Percentiles rank a stretch among this genome's conserved stretches.
Conservation (phyloP, 1,140 invertebrate genomes). For the Mercenaria mercenaria region DNA sequence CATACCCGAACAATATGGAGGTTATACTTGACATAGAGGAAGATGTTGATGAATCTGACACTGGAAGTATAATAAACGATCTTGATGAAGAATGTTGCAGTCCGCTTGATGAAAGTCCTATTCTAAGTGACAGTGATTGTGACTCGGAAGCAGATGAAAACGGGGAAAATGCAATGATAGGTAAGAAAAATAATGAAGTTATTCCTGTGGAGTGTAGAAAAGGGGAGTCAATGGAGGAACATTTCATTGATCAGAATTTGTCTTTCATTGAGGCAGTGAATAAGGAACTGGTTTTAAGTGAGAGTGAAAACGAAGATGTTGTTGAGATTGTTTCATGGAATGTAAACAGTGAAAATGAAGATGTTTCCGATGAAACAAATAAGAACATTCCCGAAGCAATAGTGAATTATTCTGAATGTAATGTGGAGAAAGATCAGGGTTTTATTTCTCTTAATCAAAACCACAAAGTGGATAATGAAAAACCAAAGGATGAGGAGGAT, state of each 20-base stretch:
- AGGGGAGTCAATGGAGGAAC: background rate
- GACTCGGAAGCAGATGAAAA: background rate
- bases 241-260: background rate
- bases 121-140: background rate
- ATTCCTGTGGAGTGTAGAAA: too few relatives aligned
- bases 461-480: background rate
- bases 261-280: background rate
- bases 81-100: background rate
- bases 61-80: background rate
- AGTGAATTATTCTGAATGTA: too few relatives aligned
- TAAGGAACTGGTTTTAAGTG: background rate
- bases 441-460: too few relatives aligned
- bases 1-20: conserved; percentile 7
- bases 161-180: background rate
- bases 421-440: too few relatives aligned
- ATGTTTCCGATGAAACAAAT: too few relatives aligned
- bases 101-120: background rate
- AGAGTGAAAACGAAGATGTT: conserved; percentile 1
- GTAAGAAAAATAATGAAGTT: background rate
- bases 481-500: background rate
- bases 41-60: background rate
- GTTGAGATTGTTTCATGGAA: conserved; percentile 8
- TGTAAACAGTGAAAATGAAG: background rate
- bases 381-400: too few relatives aligned
- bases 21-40: conserved; percentile 25